A percentile compares a stretch with the other conserved stretches of the same genome.
Conservation (phyloP, 2,888 invertebrate genomes). For the Ectemnius cavifrons region DNA sequence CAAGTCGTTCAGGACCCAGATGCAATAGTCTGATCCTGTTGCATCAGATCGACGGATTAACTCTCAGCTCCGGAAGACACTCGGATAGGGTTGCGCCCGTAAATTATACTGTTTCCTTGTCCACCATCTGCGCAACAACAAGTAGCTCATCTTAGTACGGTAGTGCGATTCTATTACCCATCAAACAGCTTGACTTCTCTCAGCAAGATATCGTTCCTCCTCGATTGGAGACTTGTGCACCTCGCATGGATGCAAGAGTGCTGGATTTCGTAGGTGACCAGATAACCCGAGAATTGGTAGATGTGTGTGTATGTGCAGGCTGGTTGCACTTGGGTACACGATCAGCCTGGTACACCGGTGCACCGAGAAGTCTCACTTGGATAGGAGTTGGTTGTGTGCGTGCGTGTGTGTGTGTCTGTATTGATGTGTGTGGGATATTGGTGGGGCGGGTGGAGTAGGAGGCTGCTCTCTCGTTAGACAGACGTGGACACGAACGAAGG, state of each 20-base stretch:
- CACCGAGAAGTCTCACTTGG: slow-evolving; percentile 6
- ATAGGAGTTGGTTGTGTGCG: slow-evolving; percentile 33
- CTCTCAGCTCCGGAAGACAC: too few relatives aligned
- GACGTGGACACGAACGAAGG: slow-evolving; percentile 40
- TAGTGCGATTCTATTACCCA: too few relatives aligned
- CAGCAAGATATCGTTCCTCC: too few relatives aligned
- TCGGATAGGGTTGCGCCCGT: too few relatives aligned
- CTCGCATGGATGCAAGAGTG: slow-evolving; percentile 58
- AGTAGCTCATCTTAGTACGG: too few relatives aligned
- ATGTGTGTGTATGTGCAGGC: slow-evolving; percentile 5
- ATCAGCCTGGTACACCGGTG: slow-evolving; percentile 31
- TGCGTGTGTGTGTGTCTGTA: slow-evolving; percentile 45
- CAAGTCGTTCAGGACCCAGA: not conserved
- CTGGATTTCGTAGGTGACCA: slow-evolving; percentile 64
- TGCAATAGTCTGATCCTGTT: slow-evolving; percentile 5
- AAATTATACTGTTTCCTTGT: too few relatives aligned
- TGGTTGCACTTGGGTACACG: slow-evolving; percentile 61
- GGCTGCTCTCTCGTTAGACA: slow-evolving; percentile 46
- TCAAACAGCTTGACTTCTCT: too few relatives aligned
- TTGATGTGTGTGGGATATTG: slow-evolving; percentile 49
- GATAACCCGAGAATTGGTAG: slow-evolving; percentile 69
- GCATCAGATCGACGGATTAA: not conserved
- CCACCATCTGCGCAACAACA: too few relatives aligned
- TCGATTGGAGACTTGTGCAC: too few relatives aligned
- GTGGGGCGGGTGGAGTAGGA: slow-evolving; percentile 61